Conservation (phyloP, 2,888 invertebrate genomes). For the Lasioglossum lativentre region DNA sequence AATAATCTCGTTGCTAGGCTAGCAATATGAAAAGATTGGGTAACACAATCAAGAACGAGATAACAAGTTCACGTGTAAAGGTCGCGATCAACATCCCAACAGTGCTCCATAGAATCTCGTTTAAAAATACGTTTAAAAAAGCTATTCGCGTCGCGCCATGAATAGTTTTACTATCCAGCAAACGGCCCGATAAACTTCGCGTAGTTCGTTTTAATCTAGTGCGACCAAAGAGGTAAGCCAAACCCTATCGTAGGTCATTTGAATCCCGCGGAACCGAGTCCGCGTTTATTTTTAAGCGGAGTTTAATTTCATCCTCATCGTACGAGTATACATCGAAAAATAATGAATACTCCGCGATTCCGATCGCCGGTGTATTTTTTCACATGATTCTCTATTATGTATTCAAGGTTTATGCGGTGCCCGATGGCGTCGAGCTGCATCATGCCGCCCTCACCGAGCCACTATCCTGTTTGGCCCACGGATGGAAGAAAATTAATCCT, state of each 20-base stretch:
- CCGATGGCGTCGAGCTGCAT: slow-evolving; percentile 77
- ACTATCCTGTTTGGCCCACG: slow-evolving; percentile 89
- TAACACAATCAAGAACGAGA: background rate
- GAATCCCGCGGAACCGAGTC: background rate
- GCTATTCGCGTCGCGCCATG: background rate
- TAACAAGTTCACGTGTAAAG: background rate
- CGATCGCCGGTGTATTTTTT: background rate
- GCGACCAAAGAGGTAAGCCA: background rate
- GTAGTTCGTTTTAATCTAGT: background rate
- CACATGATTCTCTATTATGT: background rate
- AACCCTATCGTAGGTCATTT: background rate
- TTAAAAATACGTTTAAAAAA: slow-evolving; percentile 7
- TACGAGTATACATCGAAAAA: background rate
- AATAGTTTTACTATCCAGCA: background rate
- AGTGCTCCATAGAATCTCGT: background rate
- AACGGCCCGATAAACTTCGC: background rate
- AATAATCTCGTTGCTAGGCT: background rate
- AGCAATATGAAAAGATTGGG: background rate
- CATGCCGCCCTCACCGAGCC: slow-evolving; percentile 89
- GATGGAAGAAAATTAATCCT: slow-evolving; percentile 88
- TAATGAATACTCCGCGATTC: background rate
- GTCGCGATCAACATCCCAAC: background rate
- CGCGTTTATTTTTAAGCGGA: slow-evolving; percentile 5
- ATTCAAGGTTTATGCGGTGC: slow-evolving; percentile 75
- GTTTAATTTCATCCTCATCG: background rate